Base-by-base conservation (phyloP, 2,888 invertebrate genomes). In the Agrotis puta region DNA sequence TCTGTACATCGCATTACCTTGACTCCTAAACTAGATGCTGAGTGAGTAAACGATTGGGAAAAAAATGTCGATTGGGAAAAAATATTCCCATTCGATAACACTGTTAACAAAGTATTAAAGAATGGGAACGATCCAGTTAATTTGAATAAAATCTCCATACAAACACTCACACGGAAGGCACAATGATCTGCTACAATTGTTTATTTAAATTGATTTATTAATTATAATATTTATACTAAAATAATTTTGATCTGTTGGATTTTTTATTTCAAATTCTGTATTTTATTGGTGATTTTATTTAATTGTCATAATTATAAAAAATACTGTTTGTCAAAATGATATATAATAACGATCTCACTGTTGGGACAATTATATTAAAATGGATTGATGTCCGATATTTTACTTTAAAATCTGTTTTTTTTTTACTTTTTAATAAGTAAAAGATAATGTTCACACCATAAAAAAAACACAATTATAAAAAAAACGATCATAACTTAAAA, bases 101-200 rank as follows among this genome's bases (percentile, higher is more conserved):
- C 33, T 33, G 39, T 39, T 39, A 39, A 11, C 9, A 9, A 1
- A 39, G 39, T 39, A 11, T 39, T 39, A 39, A 11, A 39, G 11
- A 2, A 39, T 39, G 39, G 11, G 39, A 39, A 39, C 0, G 9
- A 39, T 9, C 39, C 39, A 39, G 39, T 39, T 80, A 66, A 47
- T 51, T 71, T 74, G 6, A 43, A 74, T 70, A 64, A 70, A 64
- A 58, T 51, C 59, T 57, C 56, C 61, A 67, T 75, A 64, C 39
- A 67, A 68, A 58, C 63, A 27, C 51, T 24, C 56, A 70, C 56
- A 61, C 63, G 14, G 51, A 79, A 79, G 79, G 79, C 79, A 79
- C 79, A 63, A 56, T 67, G 22, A 11, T 61, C 48, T 48, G 33
- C 76, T 67, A 70, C 18, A 5, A 27, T 56, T 33, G 33, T 33